Conservation (phyloP, 2,797 vertebrate genomes). For the Peromyscus attwateri region DNA sequence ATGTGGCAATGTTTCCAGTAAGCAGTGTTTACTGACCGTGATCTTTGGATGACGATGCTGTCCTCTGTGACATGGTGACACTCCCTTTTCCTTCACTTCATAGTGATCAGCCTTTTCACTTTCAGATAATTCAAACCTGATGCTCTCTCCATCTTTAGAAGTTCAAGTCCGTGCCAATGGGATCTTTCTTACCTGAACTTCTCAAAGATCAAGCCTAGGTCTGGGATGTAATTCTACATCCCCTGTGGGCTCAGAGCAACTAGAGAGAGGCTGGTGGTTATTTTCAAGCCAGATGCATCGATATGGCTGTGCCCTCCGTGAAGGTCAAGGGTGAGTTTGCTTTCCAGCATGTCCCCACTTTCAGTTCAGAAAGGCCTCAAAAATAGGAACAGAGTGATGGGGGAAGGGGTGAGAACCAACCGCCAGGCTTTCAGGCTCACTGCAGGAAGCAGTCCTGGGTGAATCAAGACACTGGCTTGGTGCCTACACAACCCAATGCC, state of each 20-base stretch:
- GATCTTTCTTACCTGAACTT: not conserved
- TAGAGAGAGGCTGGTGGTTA: not conserved
- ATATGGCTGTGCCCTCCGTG: not conserved
- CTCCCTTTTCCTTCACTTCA: not conserved
- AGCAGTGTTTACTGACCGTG: not conserved
- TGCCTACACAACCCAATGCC: not conserved
- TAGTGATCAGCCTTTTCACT: not conserved
- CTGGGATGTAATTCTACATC: not conserved
- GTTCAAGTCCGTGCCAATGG: not conserved
- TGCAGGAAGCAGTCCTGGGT: not conserved
- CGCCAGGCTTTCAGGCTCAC: not conserved
- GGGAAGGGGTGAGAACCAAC: not conserved
- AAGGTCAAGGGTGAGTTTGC: not conserved
- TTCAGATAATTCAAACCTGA: not conserved
- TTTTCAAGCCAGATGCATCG: not conserved
- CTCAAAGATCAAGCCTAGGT: not conserved
- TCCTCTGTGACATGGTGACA: not conserved
- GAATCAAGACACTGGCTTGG: not conserved
- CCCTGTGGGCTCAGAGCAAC: not conserved
- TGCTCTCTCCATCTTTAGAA: not conserved
- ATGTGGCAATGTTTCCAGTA: not conserved
- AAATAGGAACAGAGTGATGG: not conserved
- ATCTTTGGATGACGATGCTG: fast-evolving
- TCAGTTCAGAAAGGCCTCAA: not conserved
- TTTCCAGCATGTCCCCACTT: not conserved